These are phyloP conservation scores for Thysanoteuthis rhombus DNA, from an alignment of 2,888 invertebrate species.

Conservation along the genomic window DNA sequence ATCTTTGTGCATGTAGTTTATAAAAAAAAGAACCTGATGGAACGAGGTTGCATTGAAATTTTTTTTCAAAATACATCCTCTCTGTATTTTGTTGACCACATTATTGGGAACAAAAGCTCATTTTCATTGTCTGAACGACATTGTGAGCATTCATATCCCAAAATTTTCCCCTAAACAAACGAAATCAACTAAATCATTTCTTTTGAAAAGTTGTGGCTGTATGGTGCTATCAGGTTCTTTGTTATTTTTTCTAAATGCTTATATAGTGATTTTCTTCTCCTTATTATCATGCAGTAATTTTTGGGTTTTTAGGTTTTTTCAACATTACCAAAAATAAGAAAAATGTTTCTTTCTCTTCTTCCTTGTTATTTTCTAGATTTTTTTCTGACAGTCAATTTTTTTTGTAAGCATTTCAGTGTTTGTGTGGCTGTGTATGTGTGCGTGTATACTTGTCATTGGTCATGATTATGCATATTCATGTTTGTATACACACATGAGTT, in stretches of 20 bases:
- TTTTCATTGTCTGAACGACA: not conserved
- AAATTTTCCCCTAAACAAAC: not conserved
- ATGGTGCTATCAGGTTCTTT: too few species aligned
- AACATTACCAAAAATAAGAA: not conserved
- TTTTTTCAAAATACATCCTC: not conserved
- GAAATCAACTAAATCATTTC: conserved; percentile 12
- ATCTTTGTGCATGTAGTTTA: not conserved
- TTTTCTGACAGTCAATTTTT: not conserved
- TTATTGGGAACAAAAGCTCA: conserved; percentile 12
- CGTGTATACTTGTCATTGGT: not conserved
- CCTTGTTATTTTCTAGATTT: not conserved
- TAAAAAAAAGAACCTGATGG: not conserved
- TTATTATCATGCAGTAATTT: not conserved
- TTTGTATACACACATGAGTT: too few species aligned
- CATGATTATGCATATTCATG: not conserved
- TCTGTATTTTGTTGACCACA: not conserved
- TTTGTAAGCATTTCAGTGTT: not conserved
- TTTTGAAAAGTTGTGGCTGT: not conserved
- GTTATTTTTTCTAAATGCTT: not conserved
- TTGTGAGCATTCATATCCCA: not conserved
- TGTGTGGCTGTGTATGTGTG: not conserved
- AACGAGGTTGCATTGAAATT: not conserved
- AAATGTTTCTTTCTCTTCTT: not conserved
- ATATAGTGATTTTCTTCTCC: not conserved
- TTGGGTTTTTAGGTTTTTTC: not conserved